These are phyloP conservation scores for Euplagia quadripunctaria DNA, from an alignment of 2,888 invertebrate species.

Conservation along the genomic window DNA sequence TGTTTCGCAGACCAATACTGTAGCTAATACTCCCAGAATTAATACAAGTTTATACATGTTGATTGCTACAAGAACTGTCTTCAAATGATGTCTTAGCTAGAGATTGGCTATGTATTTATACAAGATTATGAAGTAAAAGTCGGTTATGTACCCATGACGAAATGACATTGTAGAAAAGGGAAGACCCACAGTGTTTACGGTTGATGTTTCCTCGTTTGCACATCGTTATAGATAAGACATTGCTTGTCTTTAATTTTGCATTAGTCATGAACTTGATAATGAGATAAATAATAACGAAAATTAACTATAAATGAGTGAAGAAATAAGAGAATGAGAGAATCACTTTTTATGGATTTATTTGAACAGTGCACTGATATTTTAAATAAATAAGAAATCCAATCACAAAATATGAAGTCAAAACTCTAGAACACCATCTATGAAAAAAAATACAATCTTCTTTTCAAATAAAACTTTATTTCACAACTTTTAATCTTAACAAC, in stretches of 20 bases:
- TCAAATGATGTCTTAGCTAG: neutral
- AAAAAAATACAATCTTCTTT: neutral
- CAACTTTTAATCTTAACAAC: neutral
- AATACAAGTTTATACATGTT: constrained; percentile 28
- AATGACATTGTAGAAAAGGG: neutral
- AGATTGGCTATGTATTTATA: neutral
- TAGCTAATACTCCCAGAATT: constrained; percentile 21
- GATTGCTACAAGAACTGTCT: constrained; percentile 8
- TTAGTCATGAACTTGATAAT: neutral
- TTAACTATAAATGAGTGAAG: neutral
- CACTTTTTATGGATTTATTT: neutral
- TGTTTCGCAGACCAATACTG: constrained; percentile 22
- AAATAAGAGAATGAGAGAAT: no score
- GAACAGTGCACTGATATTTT: neutral
- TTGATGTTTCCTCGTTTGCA: neutral
- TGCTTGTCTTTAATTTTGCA: neutral
- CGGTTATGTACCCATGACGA: constrained; percentile 1
- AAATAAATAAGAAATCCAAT: neutral
- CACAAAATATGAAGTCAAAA: neutral
- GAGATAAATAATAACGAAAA: neutral
- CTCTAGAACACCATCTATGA: neutral
- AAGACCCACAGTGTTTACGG: neutral
- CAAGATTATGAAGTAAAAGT: neutral
- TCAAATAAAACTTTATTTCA: neutral
- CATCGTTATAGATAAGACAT: neutral